Percentiles rank a stretch among this genome's conserved stretches.
phyloP scores from a whole-genome alignment of 2,888 invertebrate genomes.

The Rhamnusium bicolor region DNA sequence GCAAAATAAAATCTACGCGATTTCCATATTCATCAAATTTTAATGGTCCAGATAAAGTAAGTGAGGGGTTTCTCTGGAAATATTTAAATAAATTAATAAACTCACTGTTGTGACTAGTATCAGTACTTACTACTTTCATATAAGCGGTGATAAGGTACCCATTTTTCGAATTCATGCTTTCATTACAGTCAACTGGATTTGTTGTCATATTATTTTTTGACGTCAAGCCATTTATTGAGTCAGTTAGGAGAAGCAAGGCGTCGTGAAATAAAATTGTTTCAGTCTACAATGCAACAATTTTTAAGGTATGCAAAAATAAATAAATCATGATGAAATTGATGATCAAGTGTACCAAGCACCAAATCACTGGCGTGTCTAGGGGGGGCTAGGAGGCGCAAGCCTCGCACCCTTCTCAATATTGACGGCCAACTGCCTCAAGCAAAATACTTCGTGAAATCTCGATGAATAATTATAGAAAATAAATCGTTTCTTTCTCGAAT shows the following conservation, averaged over 20 bases:
- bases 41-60: conserved; percentile 78
- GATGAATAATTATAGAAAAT: no score
- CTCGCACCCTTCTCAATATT: no score
- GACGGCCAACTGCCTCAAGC: no score
- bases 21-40: conserved; percentile 79
- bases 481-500: no score
- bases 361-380: no score
- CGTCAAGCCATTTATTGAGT: conserved; percentile 44
- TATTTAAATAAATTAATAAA: no score
- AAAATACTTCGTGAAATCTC: no score
- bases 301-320: not conserved
- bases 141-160: not conserved
- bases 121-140: conserved; percentile 5
- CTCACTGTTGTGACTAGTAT: no score
- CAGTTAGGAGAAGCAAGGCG: conserved; percentile 78
- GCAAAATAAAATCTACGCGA: conserved; percentile 75
- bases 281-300: conserved; percentile 70
- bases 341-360: no score
- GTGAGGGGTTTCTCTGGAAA: conserved; percentile 51
- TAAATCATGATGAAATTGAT: no score
- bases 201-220: not conserved
- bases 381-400: no score
- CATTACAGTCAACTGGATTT: not conserved
- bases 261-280: conserved; percentile 80
- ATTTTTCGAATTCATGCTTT: not conserved